Evolutionary conservation across 2,113 vertebrate genomes (phyloP).

Genomic region (Pachycephala philippinensis): DNA sequence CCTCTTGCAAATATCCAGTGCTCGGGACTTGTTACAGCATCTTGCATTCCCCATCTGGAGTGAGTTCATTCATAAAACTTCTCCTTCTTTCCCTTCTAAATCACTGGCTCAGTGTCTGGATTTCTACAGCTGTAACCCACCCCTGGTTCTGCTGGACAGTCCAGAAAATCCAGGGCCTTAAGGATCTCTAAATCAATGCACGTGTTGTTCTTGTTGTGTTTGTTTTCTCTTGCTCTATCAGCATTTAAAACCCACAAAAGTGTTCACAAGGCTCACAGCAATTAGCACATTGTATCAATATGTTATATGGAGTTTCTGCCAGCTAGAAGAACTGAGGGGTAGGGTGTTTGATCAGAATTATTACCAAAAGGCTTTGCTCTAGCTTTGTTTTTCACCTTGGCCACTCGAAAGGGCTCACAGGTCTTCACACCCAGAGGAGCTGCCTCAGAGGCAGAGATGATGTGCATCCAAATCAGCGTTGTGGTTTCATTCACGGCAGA

Average conservation of each 20-base stretch:
- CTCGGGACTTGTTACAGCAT: not conserved
- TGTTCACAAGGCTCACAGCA: not conserved
- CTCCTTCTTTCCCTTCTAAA: not conserved
- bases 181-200: not conserved
- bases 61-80: not conserved
- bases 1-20: not conserved
- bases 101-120: not conserved
- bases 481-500: not conserved
- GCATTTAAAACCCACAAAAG: not conserved
- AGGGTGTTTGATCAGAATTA: not conserved
- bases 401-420: not conserved
- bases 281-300: not conserved
- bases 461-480: rapidly evolving
- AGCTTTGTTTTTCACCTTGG: not conserved
- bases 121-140: not conserved
- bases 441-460: not conserved
- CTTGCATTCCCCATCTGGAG: not conserved
- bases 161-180: not conserved
- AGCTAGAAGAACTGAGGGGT: not conserved
- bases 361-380: not conserved
- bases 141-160: not conserved
- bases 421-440: not conserved
- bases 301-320: not conserved
- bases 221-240: not conserved
- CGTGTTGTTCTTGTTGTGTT: not conserved